Evolutionary conservation across 2,797 vertebrate genomes (phyloP), one percentile per base, ranked within the genome.

Genomic region (Cirrhinus molitorella): DNA sequence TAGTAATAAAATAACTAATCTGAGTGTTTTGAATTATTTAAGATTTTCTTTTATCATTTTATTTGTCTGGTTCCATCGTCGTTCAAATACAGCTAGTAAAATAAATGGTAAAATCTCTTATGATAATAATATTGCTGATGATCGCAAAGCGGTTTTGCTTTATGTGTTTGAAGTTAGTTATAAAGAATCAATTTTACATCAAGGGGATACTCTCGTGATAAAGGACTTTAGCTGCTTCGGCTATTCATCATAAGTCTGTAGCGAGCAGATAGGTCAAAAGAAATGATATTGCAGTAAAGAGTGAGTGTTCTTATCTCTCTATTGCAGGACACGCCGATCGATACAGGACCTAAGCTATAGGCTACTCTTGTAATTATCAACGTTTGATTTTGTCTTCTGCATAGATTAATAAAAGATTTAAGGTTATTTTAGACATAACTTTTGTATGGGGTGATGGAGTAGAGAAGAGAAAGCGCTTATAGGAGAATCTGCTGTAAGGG

Each of bases 241-340:
- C 98, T 98, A 99, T 99, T 99, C 98, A 99, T 99, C 98, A 99
- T 99, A 99, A 98, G 97, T 98, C 97, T 99, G 98, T 98, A 97
- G 96, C 96, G 96, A 97, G 97, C 96, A 98, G 98, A 99, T 99
- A 99, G 98, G 98, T 99, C 98, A 97, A 97, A 98, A 98, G 97
- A 99, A 99, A 99, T 99, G 97, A 99, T 99, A 98, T 99, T 97
- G 98, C 97, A 98, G 96, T 98, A 97, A 99, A 98, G 96, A 98
- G 95, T 96, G 96, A 97, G 97, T 97, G 97, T 97, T 95, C 98
- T 99, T 99, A 99, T 99, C 98, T 98, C 97, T 94, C 93, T 89
- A 94, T 94, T 96, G 95, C 98, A 99, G 98, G 96, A 97, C 97
- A 97, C 94, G 96, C 95, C 96, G 96, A 98, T 99, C 98, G 96